Base-by-base conservation (phyloP, 1,140 invertebrate genomes). In the Eurosta solidaginis region DNA sequence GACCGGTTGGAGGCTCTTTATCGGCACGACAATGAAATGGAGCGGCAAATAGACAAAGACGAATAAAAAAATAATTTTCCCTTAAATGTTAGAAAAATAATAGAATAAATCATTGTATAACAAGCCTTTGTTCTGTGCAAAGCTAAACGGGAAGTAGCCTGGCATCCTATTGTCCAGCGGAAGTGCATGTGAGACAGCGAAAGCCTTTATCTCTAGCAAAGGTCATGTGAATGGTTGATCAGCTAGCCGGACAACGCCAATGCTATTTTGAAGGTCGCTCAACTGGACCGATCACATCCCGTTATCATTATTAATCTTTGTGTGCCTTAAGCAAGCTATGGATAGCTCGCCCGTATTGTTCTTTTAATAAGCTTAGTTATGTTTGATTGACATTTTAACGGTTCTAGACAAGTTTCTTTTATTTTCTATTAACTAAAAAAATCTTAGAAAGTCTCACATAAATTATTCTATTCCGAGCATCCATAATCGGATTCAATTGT, bases 151-250 rank as follows among this genome's bases (percentile, higher is more conserved):
- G 22, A 36, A 40, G 17, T 2, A 40, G 14, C 22, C 14, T 2
- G 59, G 33, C 54, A 68, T 68, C 59, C 59, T 68, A 68, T 68
- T 68, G 36, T 68, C 59, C 59, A n/a, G 12, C 4, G 12, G 27
- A 36, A 59, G 27, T 4, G 14, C 4, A 17, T 27, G 14, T 25
- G 27, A 29, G 20, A 3, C n/a, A n/a, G n/a, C n/a, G n/a, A n/a
- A n/a, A n/a, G n/a, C n/a, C n/a, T n/a, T n/a, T n/a, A n/a, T 22
- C 25, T 52, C 2, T 27, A 20, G 0, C 27, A 20, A 40, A 36
- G n/a, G 10, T n/a, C 17, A 68, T 68, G 33, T 68, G 59, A 40
- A 9, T 20, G 36, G 22, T n/a, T n/a, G n/a, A n/a, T 22, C 49
- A 52, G 17, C 4, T 52, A 5, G 29, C 29, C 3, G n/a, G 1